Evolutionary conservation across 1,140 invertebrate species (phyloP).

Genomic region (Mesaphorura yosii): DNA sequence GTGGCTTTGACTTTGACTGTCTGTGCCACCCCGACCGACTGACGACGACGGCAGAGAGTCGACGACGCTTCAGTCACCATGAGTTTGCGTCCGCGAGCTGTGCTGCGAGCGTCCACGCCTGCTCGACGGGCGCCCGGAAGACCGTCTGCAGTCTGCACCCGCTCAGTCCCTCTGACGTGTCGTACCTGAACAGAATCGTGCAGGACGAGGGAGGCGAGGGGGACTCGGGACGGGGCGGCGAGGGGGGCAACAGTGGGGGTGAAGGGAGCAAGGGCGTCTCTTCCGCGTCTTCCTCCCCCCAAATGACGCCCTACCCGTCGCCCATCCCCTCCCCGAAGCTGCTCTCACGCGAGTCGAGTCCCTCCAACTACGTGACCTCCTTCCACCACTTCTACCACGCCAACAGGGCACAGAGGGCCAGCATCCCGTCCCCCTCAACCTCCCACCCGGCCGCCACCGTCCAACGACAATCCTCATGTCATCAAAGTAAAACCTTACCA

Average conservation of each 20-base stretch:
- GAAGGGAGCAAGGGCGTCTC: conserved; percentile 7
- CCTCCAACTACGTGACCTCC: conserved; percentile 12
- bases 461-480: not conserved
- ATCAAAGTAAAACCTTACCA: too few relatives aligned
- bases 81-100: conserved; percentile 17
- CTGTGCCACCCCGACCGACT: too few relatives aligned
- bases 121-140: too few relatives aligned
- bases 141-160: conserved; percentile 36
- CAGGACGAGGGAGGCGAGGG: too few relatives aligned
- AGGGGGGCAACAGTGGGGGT: conserved; percentile 21
- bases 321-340: conserved; percentile 19
- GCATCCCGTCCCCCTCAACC: not conserved
- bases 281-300: conserved; percentile 18
- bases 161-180: conserved; percentile 31
- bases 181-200: conserved; percentile 26
- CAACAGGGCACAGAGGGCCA: not conserved
- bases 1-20: too few relatives aligned
- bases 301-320: conserved; percentile 16
- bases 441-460: not conserved
- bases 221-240: too few relatives aligned
- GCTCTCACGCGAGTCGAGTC: conserved; percentile 29
- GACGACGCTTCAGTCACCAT: conserved; percentile 23
- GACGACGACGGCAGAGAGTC: conserved; percentile 16
- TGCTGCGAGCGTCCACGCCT: conserved; percentile 27
- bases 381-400: not conserved